These are phyloP conservation scores for Helicoverpa assulta DNA, from an alignment of 2,888 invertebrate genomes.

Conservation along the genomic window DNA sequence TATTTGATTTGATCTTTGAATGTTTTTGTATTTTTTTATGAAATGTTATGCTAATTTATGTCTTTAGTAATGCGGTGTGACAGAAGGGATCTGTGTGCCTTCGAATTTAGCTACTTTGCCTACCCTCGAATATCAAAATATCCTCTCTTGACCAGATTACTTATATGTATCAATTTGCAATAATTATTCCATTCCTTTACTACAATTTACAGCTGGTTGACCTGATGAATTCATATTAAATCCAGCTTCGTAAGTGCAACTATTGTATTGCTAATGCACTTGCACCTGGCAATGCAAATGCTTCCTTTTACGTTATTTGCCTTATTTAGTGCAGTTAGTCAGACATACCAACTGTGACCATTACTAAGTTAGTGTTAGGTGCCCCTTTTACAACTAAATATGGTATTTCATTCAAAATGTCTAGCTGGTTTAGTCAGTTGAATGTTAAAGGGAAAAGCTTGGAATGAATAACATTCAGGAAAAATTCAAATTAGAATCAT, in stretches of 20 bases:
- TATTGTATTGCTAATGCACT: not conserved
- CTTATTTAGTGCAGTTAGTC: slow-evolving; percentile 39
- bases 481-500: not conserved
- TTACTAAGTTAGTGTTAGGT: not conserved
- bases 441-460: not conserved
- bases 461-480: slow-evolving; percentile 1
- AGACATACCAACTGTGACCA: not conserved
- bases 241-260: slow-evolving; percentile 5
- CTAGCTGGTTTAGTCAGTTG: not conserved
- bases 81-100: too few relatives aligned
- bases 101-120: too few relatives aligned
- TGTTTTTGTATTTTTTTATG: not conserved
- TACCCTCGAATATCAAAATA: too few relatives aligned
- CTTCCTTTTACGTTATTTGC: slow-evolving; percentile 16
- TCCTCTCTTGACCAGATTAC: too few relatives aligned
- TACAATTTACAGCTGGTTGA: not conserved
- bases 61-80: too few relatives aligned
- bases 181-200: not conserved
- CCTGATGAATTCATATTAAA: not conserved
- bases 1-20: not conserved
- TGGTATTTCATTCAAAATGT: not conserved
- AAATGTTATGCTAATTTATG: too few relatives aligned
- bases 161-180: not conserved
- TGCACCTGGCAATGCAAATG: slow-evolving; percentile 28
- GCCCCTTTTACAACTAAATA: not conserved